Evolutionary conservation across 2,888 invertebrate species (phyloP).

Genomic region (Pterobdella sp.): DNA sequence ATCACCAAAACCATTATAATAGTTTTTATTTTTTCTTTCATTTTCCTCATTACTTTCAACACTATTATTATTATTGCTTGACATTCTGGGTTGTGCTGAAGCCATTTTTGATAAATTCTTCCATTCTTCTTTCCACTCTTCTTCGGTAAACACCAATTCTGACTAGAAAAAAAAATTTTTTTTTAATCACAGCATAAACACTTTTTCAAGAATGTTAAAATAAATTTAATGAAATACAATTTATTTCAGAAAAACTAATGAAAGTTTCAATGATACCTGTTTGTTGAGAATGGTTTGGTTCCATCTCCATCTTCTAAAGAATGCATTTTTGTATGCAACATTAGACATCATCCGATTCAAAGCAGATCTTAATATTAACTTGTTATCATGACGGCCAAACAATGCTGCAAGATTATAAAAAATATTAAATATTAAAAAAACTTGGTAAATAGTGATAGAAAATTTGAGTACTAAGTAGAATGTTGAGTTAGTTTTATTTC

Average conservation of each 20-base stretch:
- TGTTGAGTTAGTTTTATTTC: background rate
- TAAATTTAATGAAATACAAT: background rate
- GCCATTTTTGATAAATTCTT: constrained; percentile 61
- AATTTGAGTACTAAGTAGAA: too few relatives aligned
- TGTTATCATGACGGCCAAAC: constrained; percentile 78
- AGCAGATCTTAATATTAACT: constrained; percentile 68
- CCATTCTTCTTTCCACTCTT: constrained; percentile 75
- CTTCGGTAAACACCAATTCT: constrained; percentile 66
- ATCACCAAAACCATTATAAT: background rate
- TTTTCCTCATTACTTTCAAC: background rate
- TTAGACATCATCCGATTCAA: constrained; percentile 65
- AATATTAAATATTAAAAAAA: background rate
- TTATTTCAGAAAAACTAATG: background rate
- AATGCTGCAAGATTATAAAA: constrained; percentile 57
- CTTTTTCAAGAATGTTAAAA: background rate
- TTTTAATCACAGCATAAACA: background rate
- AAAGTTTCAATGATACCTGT: constrained; percentile 39
- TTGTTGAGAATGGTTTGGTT: constrained; percentile 61
- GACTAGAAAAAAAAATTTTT: constrained; percentile 49
- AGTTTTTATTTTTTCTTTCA: background rate
- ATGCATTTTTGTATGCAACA: constrained; percentile 58
- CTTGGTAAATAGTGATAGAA: too few relatives aligned
- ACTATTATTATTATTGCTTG: constrained; percentile 2
- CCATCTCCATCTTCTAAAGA: constrained; percentile 63
- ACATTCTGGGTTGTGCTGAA: constrained; percentile 58